Percentiles rank a stretch among this genome's conserved stretches.
Conservation (phyloP, 2,113 vertebrate genomes). For the Oryzias javanicus region DNA sequence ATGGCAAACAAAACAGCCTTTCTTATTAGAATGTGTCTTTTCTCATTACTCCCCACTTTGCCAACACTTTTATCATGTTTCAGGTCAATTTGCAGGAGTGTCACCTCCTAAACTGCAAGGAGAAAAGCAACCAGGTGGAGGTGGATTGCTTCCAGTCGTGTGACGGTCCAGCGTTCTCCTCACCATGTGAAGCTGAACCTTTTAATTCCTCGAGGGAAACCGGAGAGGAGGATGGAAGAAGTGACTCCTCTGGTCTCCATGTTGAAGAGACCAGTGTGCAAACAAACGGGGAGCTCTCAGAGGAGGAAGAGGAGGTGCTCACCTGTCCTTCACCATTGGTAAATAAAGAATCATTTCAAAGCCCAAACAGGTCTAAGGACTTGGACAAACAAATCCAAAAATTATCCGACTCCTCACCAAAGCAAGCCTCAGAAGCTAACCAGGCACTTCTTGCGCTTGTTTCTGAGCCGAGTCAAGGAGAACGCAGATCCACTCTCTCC, state of each 20-base stretch:
- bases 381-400: conserved; percentile 60
- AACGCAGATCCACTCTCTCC: conserved; percentile 77
- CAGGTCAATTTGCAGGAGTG: conserved; percentile 55
- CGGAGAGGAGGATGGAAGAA: conserved; percentile 53
- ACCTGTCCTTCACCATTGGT: conserved; percentile 67
- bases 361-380: conserved; percentile 80
- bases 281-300: conserved; percentile 82
- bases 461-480: conserved; percentile 47
- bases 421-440: conserved; percentile 4
- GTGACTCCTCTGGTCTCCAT: conserved; percentile 51
- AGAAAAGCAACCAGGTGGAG: conserved; percentile 16
- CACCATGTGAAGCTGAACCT: conserved; percentile 22
- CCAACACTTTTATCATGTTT: conserved; percentile 42
- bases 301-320: conserved; percentile 71
- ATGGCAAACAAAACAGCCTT: conserved; percentile 16
- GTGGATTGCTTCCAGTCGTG: conserved; percentile 5
- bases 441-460: conserved; percentile 28
- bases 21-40: conserved; percentile 18
- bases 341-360: conserved; percentile 74
- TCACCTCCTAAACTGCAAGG: conserved; percentile 21
- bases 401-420: conserved; percentile 36
- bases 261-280: conserved; percentile 78
- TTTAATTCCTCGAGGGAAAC: conserved; percentile 38
- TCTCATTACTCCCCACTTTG: conserved; percentile 23
- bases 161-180: conserved; percentile 15